phyloP scores from a whole-genome alignment of 2,888 invertebrate genomes.

The Ctenicera cuprea region DNA sequence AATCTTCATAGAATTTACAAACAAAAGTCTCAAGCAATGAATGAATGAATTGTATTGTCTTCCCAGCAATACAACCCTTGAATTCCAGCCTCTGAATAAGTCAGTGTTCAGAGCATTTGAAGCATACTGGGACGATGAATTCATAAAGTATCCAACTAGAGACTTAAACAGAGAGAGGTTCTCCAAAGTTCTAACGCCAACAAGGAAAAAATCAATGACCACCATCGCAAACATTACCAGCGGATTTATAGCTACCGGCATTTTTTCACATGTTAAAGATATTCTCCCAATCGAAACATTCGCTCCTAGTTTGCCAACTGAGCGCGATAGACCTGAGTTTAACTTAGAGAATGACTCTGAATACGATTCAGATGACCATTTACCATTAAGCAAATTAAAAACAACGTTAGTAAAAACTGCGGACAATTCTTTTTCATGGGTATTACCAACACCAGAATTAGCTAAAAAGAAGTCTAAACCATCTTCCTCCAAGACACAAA shows the following conservation, averaged over 20 bases:
- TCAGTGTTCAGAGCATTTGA: constrained; percentile 63
- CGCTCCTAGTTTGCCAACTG: constrained; percentile 48
- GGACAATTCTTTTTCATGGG: not conserved
- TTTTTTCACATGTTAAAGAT: constrained; percentile 48
- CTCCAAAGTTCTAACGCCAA: constrained; percentile 53
- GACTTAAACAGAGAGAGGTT: constrained; percentile 57
- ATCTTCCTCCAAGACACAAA: not conserved
- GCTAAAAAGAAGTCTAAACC: not conserved
- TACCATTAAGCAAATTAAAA: not conserved
- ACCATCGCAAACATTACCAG: constrained; percentile 53
- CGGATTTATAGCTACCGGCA: constrained; percentile 58
- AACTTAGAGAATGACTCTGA: constrained; percentile 2
- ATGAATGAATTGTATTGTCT: no score
- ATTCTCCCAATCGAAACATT: constrained; percentile 57
- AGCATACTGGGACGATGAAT: constrained; percentile 65
- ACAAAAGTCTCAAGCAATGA: constrained; percentile 60
- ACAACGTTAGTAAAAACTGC: constrained; percentile 8
- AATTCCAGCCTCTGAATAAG: constrained; percentile 66
- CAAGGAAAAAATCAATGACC: constrained; percentile 52
- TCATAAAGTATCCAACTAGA: constrained; percentile 56
- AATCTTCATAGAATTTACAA: constrained; percentile 52
- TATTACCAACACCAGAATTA: constrained; percentile 15
- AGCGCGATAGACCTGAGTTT: not conserved
- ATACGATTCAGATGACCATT: not conserved
- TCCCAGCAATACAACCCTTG: constrained; percentile 66